These are phyloP conservation scores for Platorchestia sp. DNA, from an alignment of 1,140 invertebrate genomes.

Conservation along the genomic window DNA sequence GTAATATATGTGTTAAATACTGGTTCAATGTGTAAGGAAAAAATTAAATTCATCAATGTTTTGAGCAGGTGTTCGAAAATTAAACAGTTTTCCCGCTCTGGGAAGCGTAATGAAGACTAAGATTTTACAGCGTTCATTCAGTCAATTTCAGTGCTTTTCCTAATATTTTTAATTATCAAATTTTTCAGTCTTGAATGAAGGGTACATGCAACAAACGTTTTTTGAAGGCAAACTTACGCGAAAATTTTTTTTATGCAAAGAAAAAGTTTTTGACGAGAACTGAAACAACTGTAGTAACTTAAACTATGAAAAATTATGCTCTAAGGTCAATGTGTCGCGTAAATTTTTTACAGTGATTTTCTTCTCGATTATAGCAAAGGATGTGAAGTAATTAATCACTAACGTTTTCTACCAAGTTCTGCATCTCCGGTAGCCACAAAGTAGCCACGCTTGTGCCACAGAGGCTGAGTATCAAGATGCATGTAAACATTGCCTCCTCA, in stretches of 20 bases:
- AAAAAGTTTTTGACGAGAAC: not conserved
- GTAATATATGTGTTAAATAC: too few species aligned
- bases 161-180: too few species aligned
- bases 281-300: too few species aligned
- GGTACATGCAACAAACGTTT: not conserved
- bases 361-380: not conserved
- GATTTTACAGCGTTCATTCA: too few species aligned
- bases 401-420: not conserved
- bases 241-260: not conserved
- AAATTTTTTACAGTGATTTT: not conserved
- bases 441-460: not conserved
- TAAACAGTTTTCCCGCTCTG: too few species aligned
- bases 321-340: not conserved
- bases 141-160: too few species aligned
- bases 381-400: not conserved
- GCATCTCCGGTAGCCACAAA: not conserved
- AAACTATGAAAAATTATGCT: not conserved
- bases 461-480: conserved; percentile 29
- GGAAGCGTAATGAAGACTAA: too few species aligned
- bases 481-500: conserved; percentile 36
- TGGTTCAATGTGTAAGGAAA: too few species aligned
- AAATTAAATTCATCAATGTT: too few species aligned
- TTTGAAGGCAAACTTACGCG: not conserved
- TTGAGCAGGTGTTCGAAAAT: too few species aligned
- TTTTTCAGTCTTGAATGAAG: not conserved